Base-by-base conservation (phyloP, 2,797 vertebrate genomes). In the Molossus alvarezi region DNA sequence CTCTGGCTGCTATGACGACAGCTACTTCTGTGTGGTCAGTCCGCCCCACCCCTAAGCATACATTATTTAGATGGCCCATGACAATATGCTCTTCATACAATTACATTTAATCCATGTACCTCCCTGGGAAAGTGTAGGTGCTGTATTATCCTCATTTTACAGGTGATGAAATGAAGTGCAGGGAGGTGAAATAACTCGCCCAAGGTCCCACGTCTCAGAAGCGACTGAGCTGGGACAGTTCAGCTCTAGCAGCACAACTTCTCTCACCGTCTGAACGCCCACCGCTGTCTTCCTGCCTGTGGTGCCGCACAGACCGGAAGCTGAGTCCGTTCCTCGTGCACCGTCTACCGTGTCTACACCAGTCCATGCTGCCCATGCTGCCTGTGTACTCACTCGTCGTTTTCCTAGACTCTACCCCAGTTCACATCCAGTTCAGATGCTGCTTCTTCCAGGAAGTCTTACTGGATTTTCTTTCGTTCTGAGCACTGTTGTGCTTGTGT, bases 281-380 rank as follows among this genome's bases (percentile, higher is more conserved):
- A 1, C 11, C 1, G 17, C 18, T 29, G 55, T 55, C 69, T 72
- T 60, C 57, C 58, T 55, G 3, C 51, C 12, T 45, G 41, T 13
- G 27, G 3, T 18, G 41, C 41, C 3, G 4, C 4, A 1, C 4
- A 13, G 45, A 3, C 23, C 57, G 4, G 41, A 41, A 25, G 15
- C 73, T 9, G 4, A 14, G 15, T 4, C 2, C n/a, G 1, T 6
- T 27, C 29, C 14, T 41, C 11, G 0, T 0, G 1, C 9, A 0
- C 9, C 0, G 7, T 9, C 41, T 60, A 29, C 51, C 20, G 10
- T 23, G 2, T 23, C 10, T 4, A 0, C 9, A 3, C 14, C 18
- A 15, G 53, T 4, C 29, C 18, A 0, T 23, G 15, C 55, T 65
- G 27, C 9, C 1, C 3, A 2, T 48, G 45, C 55, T 51, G 71